phyloP scores from a whole-genome alignment of 2,113 vertebrate genomes.

The Cyprinus carpio region DNA sequence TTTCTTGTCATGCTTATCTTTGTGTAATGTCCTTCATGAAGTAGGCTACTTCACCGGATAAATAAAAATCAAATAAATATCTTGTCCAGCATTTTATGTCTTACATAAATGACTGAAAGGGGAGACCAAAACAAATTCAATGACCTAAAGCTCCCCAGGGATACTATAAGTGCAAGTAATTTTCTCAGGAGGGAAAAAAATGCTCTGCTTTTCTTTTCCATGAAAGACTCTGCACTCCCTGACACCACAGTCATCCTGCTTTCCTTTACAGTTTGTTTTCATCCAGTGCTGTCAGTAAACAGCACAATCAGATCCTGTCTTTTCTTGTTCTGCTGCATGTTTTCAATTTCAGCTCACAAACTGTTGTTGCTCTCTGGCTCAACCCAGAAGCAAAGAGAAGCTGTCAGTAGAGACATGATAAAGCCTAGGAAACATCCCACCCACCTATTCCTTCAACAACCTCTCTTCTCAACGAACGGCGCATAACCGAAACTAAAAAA shows the following conservation, averaged over 20 bases:
- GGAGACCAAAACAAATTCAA: neutral
- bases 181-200: neutral
- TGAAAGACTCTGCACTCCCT: slow-evolving; percentile 4
- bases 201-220: neutral
- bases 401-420: slow-evolving; percentile 38
- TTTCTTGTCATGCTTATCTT: neutral
- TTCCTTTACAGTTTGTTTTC: slow-evolving; percentile 7
- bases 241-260: neutral
- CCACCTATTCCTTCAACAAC: neutral
- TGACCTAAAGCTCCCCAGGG: slow-evolving; percentile 1
- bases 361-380: slow-evolving; percentile 39
- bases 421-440: slow-evolving; percentile 49
- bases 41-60: neutral
- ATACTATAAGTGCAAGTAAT: neutral
- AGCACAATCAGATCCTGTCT: slow-evolving; percentile 14
- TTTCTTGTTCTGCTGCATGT: slow-evolving; percentile 11
- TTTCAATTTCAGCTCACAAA: slow-evolving; percentile 28
- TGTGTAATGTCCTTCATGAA: slow-evolving; percentile 5
- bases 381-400: slow-evolving; percentile 35
- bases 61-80: slow-evolving; percentile 12
- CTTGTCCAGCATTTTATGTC: neutral
- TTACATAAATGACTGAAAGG: neutral
- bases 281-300: slow-evolving; percentile 17
- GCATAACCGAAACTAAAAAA: slow-evolving; percentile 40
- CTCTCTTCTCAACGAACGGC: neutral